These are phyloP conservation scores for Adrianichthys oophorus DNA, from an alignment of 2,797 vertebrate genomes.

Conservation along the genomic window DNA sequence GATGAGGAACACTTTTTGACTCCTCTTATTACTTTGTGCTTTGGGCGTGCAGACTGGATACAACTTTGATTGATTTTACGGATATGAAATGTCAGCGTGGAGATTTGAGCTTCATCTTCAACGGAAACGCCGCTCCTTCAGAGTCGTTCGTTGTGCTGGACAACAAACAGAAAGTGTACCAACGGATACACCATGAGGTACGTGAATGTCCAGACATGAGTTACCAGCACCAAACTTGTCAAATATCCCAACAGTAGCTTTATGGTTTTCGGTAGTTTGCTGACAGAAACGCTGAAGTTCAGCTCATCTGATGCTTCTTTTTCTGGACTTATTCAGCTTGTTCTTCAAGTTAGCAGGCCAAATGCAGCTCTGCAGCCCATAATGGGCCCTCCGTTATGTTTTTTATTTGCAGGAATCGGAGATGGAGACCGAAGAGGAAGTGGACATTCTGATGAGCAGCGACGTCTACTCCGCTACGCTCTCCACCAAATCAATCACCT, in stretches of 20 bases:
- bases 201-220: constrained; percentile 39
- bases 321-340: background rate
- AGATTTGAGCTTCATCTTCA: constrained; percentile 98
- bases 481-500: constrained; percentile 98
- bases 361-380: background rate
- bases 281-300: background rate
- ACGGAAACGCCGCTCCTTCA: constrained; percentile 89
- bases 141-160: constrained; percentile 98
- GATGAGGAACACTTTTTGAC: too few species aligned
- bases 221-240: background rate
- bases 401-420: constrained; percentile 87
- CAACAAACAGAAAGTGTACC: constrained; percentile 98
- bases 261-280: background rate
- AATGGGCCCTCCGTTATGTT: background rate
- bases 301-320: background rate
- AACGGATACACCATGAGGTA: constrained; percentile 96
- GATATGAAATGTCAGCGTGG: constrained; percentile 99
- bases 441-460: constrained; percentile 99
- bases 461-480: constrained; percentile 98
- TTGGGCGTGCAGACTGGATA: constrained; percentile 86
- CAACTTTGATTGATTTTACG: constrained; percentile 97
- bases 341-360: background rate
- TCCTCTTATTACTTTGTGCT: constrained; percentile 1
- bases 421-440: constrained; percentile 98
- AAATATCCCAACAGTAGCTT: too few species aligned